Percentiles rank a stretch among this genome's conserved stretches.
These are phyloP conservation scores for Gonatopus flavifemur DNA, from an alignment of 1,140 invertebrate species.

Conservation along the genomic window DNA sequence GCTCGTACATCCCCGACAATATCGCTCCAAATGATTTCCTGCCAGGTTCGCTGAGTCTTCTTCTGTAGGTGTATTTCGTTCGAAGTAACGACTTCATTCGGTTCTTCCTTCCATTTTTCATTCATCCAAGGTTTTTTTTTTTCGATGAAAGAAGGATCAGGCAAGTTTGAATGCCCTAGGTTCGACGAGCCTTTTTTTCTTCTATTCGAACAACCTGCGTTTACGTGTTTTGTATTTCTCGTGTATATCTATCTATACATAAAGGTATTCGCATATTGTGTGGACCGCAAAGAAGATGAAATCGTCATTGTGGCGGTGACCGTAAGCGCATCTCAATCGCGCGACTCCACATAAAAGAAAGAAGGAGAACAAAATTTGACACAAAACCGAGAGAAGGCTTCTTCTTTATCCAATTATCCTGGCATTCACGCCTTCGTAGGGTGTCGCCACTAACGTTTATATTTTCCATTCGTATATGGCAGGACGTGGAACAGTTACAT, in stretches of 20 bases:
- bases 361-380: slow-evolving; percentile 20
- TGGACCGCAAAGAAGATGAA: too few relatives aligned
- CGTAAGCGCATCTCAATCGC: too few relatives aligned
- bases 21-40: slow-evolving; percentile 25
- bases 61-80: too few relatives aligned
- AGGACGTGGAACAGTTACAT: too few relatives aligned
- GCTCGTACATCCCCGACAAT: slow-evolving; percentile 29
- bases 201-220: slow-evolving; percentile 6
- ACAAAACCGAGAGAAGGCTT: slow-evolving; percentile 20
- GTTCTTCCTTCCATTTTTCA: slow-evolving; percentile 15
- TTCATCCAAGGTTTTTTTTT: neutral
- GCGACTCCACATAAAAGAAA: slow-evolving; percentile 28
- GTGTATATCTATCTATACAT: too few relatives aligned
- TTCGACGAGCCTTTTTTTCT: slow-evolving; percentile 8
- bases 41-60: too few relatives aligned
- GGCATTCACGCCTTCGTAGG: slow-evolving; percentile 38
- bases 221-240: too few relatives aligned
- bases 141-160: slow-evolving; percentile 6
- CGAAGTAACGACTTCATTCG: slow-evolving; percentile 26
- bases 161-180: too few relatives aligned
- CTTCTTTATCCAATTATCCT: slow-evolving; percentile 43
- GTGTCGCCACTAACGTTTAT: too few relatives aligned
- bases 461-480: too few relatives aligned
- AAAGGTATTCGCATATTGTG: slow-evolving; percentile 19
- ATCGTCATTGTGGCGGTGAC: slow-evolving; percentile 24